Base-by-base conservation (phyloP, 2,888 invertebrate species). In the Ichneumoninae sp. region DNA sequence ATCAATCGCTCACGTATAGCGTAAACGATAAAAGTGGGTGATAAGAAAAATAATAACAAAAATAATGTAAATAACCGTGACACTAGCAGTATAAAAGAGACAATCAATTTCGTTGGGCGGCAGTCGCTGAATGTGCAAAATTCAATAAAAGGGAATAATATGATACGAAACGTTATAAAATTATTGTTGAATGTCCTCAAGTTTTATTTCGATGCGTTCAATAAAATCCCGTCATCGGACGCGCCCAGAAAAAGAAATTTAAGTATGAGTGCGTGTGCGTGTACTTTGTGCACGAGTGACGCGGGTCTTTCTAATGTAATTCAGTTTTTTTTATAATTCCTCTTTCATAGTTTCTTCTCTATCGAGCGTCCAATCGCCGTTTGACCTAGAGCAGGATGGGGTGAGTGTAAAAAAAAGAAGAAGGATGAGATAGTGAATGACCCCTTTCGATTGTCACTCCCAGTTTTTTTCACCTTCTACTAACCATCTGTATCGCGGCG, bases 371-470 rank as follows among this genome's bases (percentile, higher is more conserved):
- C 36, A 75, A 79, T 80, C 75, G 74, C 30, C 40, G 66, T 79
- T 85, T 68, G 80, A 65, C 68, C 54, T 36, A 72, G 54, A 71
- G 19, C 33, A 54, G 47, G 47, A 79, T 52, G 68, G 80, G 52
- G 72, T 40, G 68, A 71, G 68, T n/a, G 52, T 40, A 19, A 22
- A 52, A 77, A 66, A 30, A 57, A 68, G 80, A 81, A 77, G 44
- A 47, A 47, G 44, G 77, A 78, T 52, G 79, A 62, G 68, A 62
- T 71, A 68, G 62, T 10, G 69, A 72, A 54, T 44, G 69, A 79
- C 82, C 85, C 84, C 82, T 85, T 80, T 80, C 76, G 75, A 75
- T 76, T 82, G 72, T 82, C 72, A 77, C 79, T 72, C 82, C 36
- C 57, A 71, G 33, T 10, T 69, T 74, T 66, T 80, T 78, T 81